Conservation (phyloP, 2,113 vertebrate genomes). For the Muntiacus reevesi region DNA sequence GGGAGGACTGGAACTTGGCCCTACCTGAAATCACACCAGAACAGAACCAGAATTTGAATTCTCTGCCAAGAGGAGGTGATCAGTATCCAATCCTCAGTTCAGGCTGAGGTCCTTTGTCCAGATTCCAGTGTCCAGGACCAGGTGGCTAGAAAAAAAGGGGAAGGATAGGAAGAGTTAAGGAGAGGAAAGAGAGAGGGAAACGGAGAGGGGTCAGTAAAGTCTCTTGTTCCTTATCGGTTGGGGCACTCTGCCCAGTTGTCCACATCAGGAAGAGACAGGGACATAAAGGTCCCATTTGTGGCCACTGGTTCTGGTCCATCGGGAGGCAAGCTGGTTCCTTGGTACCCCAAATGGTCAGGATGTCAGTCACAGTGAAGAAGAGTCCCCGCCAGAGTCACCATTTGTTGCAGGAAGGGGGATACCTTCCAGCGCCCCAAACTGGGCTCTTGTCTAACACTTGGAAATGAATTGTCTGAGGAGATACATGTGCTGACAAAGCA, state of each 20-base stretch:
- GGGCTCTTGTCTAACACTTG: neutral
- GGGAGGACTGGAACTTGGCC: neutral
- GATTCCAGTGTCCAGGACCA: neutral
- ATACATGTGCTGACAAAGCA: neutral
- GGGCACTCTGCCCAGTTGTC: neutral
- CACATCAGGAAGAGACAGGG: neutral
- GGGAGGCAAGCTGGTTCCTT: neutral
- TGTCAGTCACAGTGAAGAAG: neutral
- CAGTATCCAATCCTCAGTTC: neutral
- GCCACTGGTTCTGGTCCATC: neutral
- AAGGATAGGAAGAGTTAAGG: neutral
- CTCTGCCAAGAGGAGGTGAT: neutral
- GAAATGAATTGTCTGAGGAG: neutral
- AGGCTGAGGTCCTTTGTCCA: neutral
- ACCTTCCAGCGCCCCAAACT: neutral
- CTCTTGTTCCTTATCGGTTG: accelerated
- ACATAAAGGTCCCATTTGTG: neutral
- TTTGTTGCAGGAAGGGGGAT: neutral
- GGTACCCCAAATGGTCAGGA: neutral
- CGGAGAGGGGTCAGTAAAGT: neutral
- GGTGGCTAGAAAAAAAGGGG: neutral
- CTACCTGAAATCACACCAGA: neutral
- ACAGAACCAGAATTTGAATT: neutral
- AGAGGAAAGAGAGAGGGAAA: neutral
- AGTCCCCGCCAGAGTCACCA: neutral